These are phyloP conservation scores for Narcine bancroftii DNA, from an alignment of 2,113 vertebrate genomes.

Conservation along the genomic window DNA sequence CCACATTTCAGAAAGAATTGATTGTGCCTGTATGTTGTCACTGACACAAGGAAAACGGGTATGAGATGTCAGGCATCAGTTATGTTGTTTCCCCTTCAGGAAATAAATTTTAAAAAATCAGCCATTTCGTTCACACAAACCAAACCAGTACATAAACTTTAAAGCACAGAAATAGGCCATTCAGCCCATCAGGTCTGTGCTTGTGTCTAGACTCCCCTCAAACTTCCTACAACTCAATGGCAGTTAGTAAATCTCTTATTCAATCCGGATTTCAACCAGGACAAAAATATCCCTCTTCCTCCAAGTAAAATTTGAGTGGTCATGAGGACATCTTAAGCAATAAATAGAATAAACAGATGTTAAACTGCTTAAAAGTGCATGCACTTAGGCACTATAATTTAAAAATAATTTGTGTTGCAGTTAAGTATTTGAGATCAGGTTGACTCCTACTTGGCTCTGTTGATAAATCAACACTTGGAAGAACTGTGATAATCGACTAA, in stretches of 20 bases:
- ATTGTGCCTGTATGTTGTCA: neutral
- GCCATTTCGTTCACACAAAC: neutral
- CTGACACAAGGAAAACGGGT: neutral
- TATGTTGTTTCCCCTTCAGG: neutral
- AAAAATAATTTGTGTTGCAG: neutral
- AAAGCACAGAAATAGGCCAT: neutral
- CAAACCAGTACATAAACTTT: neutral
- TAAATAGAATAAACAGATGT: neutral
- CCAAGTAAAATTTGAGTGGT: neutral
- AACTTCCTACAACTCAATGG: too few species aligned
- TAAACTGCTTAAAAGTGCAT: neutral
- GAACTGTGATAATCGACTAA: neutral
- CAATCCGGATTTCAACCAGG: neutral
- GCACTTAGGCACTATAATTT: neutral
- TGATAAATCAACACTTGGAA: neutral
- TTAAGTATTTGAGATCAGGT: neutral
- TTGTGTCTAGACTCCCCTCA: neutral
- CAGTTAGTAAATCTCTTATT: neutral
- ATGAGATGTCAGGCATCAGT: neutral
- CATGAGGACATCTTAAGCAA: neutral
- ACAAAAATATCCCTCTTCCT: neutral
- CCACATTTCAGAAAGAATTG: neutral
- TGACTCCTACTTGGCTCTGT: neutral
- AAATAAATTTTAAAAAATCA: neutral
- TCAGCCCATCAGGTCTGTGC: neutral